phyloP scores from a whole-genome alignment of 2,113 vertebrate genomes.

The Progne subis region DNA sequence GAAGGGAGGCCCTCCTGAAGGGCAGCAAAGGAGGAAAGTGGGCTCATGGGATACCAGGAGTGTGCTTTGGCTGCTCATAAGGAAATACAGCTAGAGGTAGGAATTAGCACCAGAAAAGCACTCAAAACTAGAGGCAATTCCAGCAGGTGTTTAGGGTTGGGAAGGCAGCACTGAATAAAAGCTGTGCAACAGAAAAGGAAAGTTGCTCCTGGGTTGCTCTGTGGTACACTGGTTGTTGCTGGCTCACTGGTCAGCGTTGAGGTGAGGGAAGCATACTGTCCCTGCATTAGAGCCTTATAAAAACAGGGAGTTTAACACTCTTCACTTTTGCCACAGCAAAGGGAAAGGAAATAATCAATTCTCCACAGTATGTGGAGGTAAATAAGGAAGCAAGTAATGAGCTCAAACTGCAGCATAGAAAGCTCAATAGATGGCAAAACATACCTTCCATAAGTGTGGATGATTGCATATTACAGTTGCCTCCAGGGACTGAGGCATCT shows the following conservation, averaged over 20 bases:
- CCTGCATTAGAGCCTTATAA: accelerated
- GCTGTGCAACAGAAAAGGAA: neutral
- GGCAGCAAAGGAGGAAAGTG: neutral
- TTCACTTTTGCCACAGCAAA: neutral
- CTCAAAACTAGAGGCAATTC: neutral
- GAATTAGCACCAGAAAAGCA: neutral
- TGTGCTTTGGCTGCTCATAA: neutral
- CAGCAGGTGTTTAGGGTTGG: neutral
- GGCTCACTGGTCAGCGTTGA: accelerated
- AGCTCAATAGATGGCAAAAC: neutral
- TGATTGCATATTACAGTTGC: neutral
- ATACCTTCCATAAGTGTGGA: neutral
- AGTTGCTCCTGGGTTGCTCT: neutral
- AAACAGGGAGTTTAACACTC: accelerated
- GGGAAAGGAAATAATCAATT: neutral
- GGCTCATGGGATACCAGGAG: neutral
- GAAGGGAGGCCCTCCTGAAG: neutral
- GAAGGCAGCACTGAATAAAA: neutral
- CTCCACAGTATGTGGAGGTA: neutral
- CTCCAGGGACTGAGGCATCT: neutral
- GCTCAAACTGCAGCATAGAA: neutral
- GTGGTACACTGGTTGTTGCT: neutral
- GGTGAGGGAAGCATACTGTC: neutral
- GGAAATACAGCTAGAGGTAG: neutral
- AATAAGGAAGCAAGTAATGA: neutral